phyloP scores from a whole-genome alignment of 1,140 invertebrate genomes.

The Delia radicum region DNA sequence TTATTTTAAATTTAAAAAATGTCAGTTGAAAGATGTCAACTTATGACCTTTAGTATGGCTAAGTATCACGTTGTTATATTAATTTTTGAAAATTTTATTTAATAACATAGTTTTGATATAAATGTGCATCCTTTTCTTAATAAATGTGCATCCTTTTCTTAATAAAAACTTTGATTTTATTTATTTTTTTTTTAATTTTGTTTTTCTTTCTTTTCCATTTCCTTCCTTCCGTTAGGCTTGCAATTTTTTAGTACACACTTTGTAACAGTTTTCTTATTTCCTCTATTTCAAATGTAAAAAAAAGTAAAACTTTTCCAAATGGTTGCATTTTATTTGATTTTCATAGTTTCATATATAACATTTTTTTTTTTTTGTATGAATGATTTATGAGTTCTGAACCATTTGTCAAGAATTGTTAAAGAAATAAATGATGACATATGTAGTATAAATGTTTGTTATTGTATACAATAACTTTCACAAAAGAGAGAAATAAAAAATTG shows the following conservation, averaged over 20 bases:
- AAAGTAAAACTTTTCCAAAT: neutral
- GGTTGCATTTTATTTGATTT: neutral
- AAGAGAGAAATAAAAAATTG: neutral
- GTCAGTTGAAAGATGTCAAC: no score
- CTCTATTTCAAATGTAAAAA: no score
- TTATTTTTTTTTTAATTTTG: neutral
- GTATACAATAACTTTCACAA: neutral
- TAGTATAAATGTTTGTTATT: neutral
- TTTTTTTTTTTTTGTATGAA: neutral
- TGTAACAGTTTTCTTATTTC: no score
- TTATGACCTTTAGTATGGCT: no score
- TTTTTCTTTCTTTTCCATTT: neutral
- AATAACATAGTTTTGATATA: no score
- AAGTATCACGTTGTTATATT: no score
- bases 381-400: neutral
- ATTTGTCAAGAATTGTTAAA: neutral
- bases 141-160: neutral
- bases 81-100: no score
- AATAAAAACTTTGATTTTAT: neutral
- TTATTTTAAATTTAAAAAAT: no score
- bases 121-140: no score
- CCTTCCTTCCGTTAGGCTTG: no score
- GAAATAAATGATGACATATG: neutral
- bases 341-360: neutral
- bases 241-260: no score